Evolutionary conservation across 2,888 invertebrate species (phyloP), one percentile per base, ranked within the genome.

Genomic region (Drosophila meridionalis): DNA sequence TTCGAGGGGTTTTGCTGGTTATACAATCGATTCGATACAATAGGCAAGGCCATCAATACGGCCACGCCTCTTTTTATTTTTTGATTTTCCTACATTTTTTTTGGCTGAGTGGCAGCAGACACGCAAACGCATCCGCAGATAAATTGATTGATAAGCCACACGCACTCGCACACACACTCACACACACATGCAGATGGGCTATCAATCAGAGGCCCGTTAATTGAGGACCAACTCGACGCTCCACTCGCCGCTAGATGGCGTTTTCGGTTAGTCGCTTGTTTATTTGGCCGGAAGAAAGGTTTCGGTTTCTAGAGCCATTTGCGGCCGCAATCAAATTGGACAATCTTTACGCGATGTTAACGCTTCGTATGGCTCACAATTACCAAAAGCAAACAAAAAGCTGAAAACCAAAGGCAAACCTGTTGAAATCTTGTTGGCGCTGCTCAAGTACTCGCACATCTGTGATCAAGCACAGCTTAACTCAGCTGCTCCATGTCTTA

Each of bases 341-440:
- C 89, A 78, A 84, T 88, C 84, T 84, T 84, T 69, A 84, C 76
- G 88, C 83, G 71, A 80, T 85, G 83, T 85, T 85, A 83, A 80
- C 88, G 88, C 88, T 88, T 88, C 73, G 83, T 78, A 78, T 69
- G 48, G 61, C 48, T 82, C 70, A 68, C 85, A 83, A 87, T 87
- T 87, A 77, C 63, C 48, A 40, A 47, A 45, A 48, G 26, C 4
- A 45, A 12, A 3, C 11, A 11, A 34, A n/a, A 34, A 30, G 1
- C 28, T 14, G 3, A 32, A 53, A 53, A 2, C 4, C 9, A 45
- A 43, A 34, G 43, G 53, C 58, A 47, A 53, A 57, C 6, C 43
- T 28, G 43, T 53, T 61, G 26, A 28, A 61, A 57, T 74, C 42
- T 61, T 40, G 52, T 58, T 60, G 58, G n/a, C 5, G 30, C 47